Percentiles rank a stretch among this genome's conserved stretches.
These are phyloP conservation scores for Drosophila bocqueti DNA, from an alignment of 1,140 invertebrate species.

Conservation along the genomic window DNA sequence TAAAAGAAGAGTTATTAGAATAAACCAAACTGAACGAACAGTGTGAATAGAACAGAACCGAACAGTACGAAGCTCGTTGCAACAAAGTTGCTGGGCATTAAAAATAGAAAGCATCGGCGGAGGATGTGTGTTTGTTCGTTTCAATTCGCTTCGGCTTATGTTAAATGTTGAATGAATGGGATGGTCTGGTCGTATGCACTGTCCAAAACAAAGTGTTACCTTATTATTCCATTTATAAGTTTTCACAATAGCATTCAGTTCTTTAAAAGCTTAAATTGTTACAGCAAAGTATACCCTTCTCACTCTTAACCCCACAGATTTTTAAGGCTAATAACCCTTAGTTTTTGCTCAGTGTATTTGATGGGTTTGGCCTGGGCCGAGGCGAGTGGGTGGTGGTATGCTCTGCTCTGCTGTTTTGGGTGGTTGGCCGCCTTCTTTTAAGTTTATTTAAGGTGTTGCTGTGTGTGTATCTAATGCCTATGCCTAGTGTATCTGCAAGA, in stretches of 20 bases:
- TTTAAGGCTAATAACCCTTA: background rate
- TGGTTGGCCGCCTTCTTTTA: conserved; percentile 42
- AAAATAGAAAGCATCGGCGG: conserved; percentile 40
- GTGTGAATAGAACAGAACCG: conserved; percentile 6
- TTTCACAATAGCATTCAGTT: background rate
- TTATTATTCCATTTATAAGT: background rate
- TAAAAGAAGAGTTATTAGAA: conserved; percentile 40
- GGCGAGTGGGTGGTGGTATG: conserved; percentile 24
- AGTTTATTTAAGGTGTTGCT: conserved; percentile 54
- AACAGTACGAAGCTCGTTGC: conserved; percentile 17
- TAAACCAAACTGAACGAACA: conserved; percentile 23
- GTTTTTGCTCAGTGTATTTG: conserved; percentile 14
- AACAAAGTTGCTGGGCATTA: conserved; percentile 43
- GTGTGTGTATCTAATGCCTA: conserved; percentile 46
- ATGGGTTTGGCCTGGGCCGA: conserved; percentile 24
- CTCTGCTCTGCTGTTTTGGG: conserved; percentile 25
- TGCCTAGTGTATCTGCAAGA: conserved; percentile 51
- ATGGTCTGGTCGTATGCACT: conserved; percentile 23
- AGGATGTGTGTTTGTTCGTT: conserved; percentile 24
- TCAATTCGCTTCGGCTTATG: conserved; percentile 31
- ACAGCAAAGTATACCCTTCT: background rate
- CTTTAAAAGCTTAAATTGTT: background rate
- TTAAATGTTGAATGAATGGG: conserved; percentile 44
- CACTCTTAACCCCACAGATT: background rate
- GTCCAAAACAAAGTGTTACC: background rate